phyloP scores from a whole-genome alignment of 1,140 invertebrate species.

The Drosophila pseudoobscura region DNA sequence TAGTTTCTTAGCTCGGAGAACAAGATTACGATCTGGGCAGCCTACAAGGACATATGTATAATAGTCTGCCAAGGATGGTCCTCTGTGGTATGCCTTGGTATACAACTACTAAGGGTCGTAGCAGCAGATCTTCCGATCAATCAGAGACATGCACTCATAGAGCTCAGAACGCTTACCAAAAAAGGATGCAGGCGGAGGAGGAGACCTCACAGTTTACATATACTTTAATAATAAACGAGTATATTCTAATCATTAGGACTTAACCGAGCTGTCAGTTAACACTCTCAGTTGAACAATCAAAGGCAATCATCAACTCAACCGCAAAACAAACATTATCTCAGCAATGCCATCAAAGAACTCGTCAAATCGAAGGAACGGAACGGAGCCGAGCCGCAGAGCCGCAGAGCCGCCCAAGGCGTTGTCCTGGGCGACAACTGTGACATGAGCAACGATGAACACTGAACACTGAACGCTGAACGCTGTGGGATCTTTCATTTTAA shows the following conservation, averaged over 20 bases:
- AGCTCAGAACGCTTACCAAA: no score
- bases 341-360: slow-evolving; percentile 64
- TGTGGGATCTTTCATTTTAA: slow-evolving; percentile 46
- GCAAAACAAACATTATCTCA: slow-evolving; percentile 76
- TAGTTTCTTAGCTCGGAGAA: no score
- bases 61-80: no score
- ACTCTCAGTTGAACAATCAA: slow-evolving; percentile 61
- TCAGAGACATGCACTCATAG: no score
- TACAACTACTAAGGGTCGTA: no score
- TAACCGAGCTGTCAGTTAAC: slow-evolving; percentile 34
- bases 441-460: slow-evolving; percentile 55
- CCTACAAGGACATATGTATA: no score
- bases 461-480: background rate
- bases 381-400: slow-evolving; percentile 20
- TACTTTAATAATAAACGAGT: no score
- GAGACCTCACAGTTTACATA: no score
- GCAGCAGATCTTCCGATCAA: no score
- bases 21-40: no score
- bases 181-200: no score
- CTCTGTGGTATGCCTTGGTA: no score
- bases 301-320: slow-evolving; percentile 73
- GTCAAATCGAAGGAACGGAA: background rate
- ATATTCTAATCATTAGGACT: slow-evolving; percentile 1
- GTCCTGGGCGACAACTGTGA: slow-evolving; percentile 55
- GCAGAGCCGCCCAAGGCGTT: slow-evolving; percentile 11